Conservation (phyloP, 1,140 invertebrate genomes). For the Diprion similis region DNA sequence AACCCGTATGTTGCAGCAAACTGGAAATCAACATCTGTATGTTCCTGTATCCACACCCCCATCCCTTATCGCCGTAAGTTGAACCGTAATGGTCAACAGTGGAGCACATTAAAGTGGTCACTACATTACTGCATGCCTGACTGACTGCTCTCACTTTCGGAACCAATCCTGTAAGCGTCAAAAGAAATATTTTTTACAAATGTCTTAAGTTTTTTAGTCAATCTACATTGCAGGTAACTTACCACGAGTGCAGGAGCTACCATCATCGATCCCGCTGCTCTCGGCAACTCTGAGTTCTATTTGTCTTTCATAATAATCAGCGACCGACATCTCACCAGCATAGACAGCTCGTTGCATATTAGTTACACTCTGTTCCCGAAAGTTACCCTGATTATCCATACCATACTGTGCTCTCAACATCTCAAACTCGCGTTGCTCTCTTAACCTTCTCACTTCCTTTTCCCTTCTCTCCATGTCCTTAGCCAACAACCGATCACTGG, state of each 20-base stretch:
- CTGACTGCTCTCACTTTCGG: conserved; percentile 75
- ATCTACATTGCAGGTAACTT: conserved; percentile 35
- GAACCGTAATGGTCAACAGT: conserved; percentile 86
- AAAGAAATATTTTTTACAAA: not conserved
- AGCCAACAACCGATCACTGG: conserved; percentile 65
- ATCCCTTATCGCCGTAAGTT: conserved; percentile 87
- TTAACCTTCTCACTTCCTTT: conserved; percentile 72
- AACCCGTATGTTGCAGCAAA: conserved; percentile 76
- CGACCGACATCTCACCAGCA: conserved; percentile 82
- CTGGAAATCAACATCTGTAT: conserved; percentile 90
- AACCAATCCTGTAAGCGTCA: conserved; percentile 68
- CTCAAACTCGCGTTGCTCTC: conserved; percentile 84
- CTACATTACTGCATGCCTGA: conserved; percentile 71
- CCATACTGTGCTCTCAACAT: conserved; percentile 84
- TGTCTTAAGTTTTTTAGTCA: too few species aligned
- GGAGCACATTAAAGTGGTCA: conserved; percentile 76
- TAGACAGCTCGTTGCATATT: conserved; percentile 86
- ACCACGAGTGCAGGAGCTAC: conserved; percentile 79
- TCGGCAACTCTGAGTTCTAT: conserved; percentile 77
- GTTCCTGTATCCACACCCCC: conserved; percentile 92
- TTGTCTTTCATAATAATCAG: conserved; percentile 85
- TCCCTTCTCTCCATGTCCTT: conserved; percentile 71
- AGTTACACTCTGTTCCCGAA: conserved; percentile 80
- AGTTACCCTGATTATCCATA: conserved; percentile 86
- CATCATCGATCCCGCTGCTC: conserved; percentile 81